Percentiles rank a stretch among this genome's conserved stretches.
These are phyloP conservation scores for Excalfactoria chinensis DNA, from an alignment of 2,113 vertebrate species.

Conservation along the genomic window DNA sequence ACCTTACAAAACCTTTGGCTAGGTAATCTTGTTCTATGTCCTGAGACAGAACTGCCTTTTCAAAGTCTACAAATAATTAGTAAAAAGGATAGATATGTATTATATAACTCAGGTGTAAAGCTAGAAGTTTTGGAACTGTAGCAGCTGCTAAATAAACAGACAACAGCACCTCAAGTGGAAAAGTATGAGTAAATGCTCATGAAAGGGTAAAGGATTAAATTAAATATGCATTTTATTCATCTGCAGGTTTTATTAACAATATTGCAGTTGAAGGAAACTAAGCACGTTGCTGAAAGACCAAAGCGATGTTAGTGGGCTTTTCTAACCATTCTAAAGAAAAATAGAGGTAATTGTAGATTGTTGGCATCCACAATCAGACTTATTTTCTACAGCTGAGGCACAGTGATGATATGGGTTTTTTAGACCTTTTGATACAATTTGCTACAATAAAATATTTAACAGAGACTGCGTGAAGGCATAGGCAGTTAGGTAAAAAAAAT, in stretches of 20 bases:
- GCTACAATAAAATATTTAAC: background rate
- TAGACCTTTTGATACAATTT: background rate
- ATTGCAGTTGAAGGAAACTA: background rate
- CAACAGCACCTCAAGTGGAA: background rate
- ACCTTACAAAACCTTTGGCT: background rate
- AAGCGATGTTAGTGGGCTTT: fast-evolving
- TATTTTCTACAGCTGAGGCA: background rate
- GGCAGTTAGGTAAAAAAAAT: background rate
- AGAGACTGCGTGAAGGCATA: background rate
- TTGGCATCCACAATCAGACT: background rate
- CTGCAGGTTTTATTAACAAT: background rate
- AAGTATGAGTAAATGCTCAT: background rate
- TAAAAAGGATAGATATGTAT: background rate
- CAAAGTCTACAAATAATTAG: background rate
- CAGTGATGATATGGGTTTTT: background rate
- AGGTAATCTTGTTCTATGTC: background rate
- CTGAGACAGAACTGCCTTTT: background rate
- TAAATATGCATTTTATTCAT: background rate
- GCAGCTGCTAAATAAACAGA: background rate
- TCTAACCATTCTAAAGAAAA: background rate
- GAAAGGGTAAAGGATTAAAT: background rate
- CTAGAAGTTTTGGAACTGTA: background rate
- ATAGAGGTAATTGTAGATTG: background rate
- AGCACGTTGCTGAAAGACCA: fast-evolving
- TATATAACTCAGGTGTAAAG: background rate